phyloP scores from a whole-genome alignment of 1,140 invertebrate genomes.

The Streblospio benedicti region DNA sequence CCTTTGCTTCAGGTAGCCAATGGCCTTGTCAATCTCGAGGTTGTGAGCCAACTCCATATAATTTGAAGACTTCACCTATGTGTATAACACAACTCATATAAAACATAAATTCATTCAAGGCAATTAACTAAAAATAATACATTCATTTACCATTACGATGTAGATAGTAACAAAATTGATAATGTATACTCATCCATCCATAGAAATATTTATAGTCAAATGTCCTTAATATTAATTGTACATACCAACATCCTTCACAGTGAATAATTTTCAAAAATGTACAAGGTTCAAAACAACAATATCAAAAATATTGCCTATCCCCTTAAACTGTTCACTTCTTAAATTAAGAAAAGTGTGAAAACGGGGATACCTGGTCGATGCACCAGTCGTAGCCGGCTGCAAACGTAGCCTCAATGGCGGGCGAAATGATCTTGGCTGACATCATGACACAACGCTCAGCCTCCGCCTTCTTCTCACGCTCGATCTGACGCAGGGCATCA shows the following conservation, averaged over 20 bases:
- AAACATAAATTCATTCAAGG: neutral
- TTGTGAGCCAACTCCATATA: constrained; percentile 73
- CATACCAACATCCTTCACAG: too few species aligned
- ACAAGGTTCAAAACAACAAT: too few species aligned
- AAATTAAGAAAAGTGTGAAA: too few species aligned
- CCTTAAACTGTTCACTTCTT: too few species aligned
- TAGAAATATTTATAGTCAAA: too few species aligned
- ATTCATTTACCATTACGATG: neutral
- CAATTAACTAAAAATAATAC: neutral
- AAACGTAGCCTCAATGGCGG: constrained; percentile 69
- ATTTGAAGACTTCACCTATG: constrained; percentile 64
- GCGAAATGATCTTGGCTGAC: constrained; percentile 84
- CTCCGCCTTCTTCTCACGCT: constrained; percentile 64
- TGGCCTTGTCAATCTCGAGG: constrained; percentile 86
- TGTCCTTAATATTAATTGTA: too few species aligned
- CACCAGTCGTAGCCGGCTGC: constrained; percentile 62
- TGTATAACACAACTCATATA: constrained; percentile 47
- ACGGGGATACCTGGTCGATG: too few species aligned
- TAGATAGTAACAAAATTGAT: neutral
- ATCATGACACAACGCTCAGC: constrained; percentile 79
- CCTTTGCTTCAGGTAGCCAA: constrained; percentile 76
- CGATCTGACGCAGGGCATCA: constrained; percentile 68
- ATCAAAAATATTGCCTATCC: too few species aligned
- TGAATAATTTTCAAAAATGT: too few species aligned
- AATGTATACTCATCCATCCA: too few species aligned